These are phyloP conservation scores for Mohoua ochrocephala DNA, from an alignment of 2,113 vertebrate genomes.

Conservation along the genomic window DNA sequence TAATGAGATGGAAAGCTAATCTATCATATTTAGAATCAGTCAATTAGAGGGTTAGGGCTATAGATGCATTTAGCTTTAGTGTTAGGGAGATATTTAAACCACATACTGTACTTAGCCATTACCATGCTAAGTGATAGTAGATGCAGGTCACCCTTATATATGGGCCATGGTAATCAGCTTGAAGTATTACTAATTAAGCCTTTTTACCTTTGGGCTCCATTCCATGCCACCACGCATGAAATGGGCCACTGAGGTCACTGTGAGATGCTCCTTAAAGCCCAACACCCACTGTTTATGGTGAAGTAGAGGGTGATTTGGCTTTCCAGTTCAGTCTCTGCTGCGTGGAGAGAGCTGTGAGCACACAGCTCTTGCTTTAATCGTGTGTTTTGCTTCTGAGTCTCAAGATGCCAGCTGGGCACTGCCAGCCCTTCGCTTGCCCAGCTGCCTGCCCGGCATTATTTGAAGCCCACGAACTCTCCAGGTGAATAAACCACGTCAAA, in stretches of 20 bases:
- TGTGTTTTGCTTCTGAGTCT: not conserved
- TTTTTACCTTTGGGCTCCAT: constrained; percentile 35
- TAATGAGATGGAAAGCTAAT: constrained; percentile 65
- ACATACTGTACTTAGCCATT: constrained; percentile 44
- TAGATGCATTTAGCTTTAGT: constrained; percentile 32
- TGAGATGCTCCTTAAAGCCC: constrained; percentile 12
- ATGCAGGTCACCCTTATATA: constrained; percentile 56
- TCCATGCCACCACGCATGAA: not conserved
- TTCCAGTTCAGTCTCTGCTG: not conserved
- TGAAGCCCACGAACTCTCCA: not conserved
- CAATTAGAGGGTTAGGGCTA: constrained; percentile 48
- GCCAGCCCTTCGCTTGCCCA: not conserved
- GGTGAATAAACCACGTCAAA: not conserved
- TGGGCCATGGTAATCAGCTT: constrained; percentile 46
- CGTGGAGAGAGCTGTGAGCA: not conserved
- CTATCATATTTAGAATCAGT: constrained; percentile 57
- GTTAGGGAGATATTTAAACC: constrained; percentile 49
- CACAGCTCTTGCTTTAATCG: not conserved
- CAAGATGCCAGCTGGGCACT: not conserved
- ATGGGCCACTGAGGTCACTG: not conserved
- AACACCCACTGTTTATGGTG: not conserved
- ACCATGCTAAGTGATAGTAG: constrained; percentile 45
- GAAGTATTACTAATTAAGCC: constrained; percentile 35
- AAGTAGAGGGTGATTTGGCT: not conserved
- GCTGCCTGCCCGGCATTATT: not conserved